Evolutionary conservation across 1,140 invertebrate species (phyloP).

Genomic region (Xylocopa sonorina): DNA sequence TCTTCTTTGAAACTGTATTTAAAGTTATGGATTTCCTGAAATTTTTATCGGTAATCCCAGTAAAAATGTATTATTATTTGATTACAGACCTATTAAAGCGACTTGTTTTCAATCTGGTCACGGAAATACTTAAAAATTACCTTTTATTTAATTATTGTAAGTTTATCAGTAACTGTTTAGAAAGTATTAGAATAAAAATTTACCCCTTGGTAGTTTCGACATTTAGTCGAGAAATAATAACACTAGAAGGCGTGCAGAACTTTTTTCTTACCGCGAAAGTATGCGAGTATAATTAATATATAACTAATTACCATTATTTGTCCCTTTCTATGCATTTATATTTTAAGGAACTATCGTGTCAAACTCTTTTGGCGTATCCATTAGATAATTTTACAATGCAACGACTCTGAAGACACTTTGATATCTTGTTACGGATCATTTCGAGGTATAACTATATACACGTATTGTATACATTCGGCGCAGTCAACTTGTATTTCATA

Average conservation of each 20-base stretch:
- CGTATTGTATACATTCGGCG: conserved; percentile 10
- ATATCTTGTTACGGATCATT: conserved; percentile 12
- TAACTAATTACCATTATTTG: conserved; percentile 15
- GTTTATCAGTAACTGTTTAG: conserved; percentile 1
- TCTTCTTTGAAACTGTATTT: no score
- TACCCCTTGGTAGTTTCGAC: not conserved
- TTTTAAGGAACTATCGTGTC: conserved; percentile 18
- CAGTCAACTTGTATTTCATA: not conserved
- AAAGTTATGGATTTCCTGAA: no score
- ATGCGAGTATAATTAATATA: conserved; percentile 9
- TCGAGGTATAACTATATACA: not conserved
- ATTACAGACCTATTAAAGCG: no score
- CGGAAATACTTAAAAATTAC: no score
- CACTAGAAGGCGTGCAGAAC: not conserved
- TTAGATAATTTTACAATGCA: conserved; percentile 20
- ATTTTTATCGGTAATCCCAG: no score
- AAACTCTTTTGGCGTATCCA: not conserved
- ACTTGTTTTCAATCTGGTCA: no score
- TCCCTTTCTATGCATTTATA: conserved; percentile 14
- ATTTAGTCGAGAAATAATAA: not conserved
- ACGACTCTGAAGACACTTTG: conserved; percentile 13
- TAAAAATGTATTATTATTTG: no score
- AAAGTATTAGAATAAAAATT: no score
- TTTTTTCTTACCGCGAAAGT: conserved; percentile 3
- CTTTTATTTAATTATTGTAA: not conserved